Base-by-base conservation (phyloP, 2,113 vertebrate genomes). In the Tympanuchus pallidicinctus region DNA sequence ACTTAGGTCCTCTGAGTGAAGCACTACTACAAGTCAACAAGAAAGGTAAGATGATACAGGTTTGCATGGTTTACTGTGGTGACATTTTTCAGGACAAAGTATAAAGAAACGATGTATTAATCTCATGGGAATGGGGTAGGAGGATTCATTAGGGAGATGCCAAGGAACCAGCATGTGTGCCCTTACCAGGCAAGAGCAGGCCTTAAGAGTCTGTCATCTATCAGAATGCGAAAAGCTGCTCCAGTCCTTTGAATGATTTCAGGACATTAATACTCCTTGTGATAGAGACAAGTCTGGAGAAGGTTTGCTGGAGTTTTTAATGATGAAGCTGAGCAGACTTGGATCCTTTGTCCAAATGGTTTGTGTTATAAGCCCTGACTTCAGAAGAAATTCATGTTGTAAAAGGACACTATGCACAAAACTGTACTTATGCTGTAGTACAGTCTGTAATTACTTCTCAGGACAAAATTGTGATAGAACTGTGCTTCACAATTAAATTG, bases 11-110 rank as follows among this genome's bases (percentile, higher is more conserved):
- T 86, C 59, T 76, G 48, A 82, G 32, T 43, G 71, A 75, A 76
- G 59, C 2, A 4, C 48, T 86, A 12, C 56, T 24, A 32, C 47
- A 65, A 8, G 16, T 82, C 85, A 63, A 1, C 54, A 42, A 25
- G 82, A 64, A 69, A 91, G 79, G 86, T 95, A 83, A 94, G 82
- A 2, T 42, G 90, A 43, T 86, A 50, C 42, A 91, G 79, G 42
- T 80, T 81, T 56, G 65, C 3, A 0, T 89, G 52, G 3, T 43
- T 89, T 9, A 34, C 34, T 75, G 38, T 42, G 47, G 38, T 75
- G 82, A 40, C 4, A 3, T 73, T 91, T 87, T 85, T 56, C 42
- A 69, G 71, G 34, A 42, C 4, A 1, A 5, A 32, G 32, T 65
- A 40, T 20, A 36, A 38, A 64, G n/a, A 34, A 67, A 22, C 25